Conservation (phyloP, 2,797 vertebrate species). For the Enteromius unitaeniatus region DNA sequence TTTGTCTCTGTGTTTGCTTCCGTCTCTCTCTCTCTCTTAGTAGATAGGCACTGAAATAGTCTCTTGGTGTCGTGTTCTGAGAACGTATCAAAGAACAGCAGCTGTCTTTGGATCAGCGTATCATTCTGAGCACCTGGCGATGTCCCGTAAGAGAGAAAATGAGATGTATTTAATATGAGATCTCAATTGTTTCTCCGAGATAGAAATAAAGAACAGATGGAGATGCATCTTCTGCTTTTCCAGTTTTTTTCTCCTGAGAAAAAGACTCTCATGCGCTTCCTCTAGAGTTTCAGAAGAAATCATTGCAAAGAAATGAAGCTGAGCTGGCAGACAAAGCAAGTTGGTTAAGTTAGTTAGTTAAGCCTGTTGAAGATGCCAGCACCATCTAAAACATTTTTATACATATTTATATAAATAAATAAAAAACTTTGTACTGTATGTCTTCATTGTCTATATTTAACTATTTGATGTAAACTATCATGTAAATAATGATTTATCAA, state of each 20-base stretch:
- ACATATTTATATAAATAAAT: too few relatives aligned
- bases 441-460: neutral
- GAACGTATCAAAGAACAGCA: slow-evolving; percentile 20
- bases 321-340: neutral
- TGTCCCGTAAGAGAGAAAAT: neutral
- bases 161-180: slow-evolving; percentile 6
- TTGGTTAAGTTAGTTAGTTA: neutral
- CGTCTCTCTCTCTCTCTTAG: neutral
- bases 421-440: too few relatives aligned
- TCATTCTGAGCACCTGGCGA: slow-evolving; percentile 29
- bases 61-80: neutral
- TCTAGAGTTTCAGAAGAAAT: neutral
- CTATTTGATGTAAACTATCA: too few relatives aligned
- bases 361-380: neutral
- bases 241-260: slow-evolving; percentile 2
- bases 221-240: neutral
- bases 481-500: neutral
- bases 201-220: neutral
- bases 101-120: slow-evolving; percentile 25
- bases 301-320: too few relatives aligned
- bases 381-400: neutral
- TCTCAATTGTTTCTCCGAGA: slow-evolving; percentile 22
- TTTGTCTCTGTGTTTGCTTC: slow-evolving; percentile 24
- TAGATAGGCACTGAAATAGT: neutral
- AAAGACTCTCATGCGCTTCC: neutral